Evolutionary conservation across 2,797 vertebrate genomes (phyloP).

Genomic region (Sparus aurata): DNA sequence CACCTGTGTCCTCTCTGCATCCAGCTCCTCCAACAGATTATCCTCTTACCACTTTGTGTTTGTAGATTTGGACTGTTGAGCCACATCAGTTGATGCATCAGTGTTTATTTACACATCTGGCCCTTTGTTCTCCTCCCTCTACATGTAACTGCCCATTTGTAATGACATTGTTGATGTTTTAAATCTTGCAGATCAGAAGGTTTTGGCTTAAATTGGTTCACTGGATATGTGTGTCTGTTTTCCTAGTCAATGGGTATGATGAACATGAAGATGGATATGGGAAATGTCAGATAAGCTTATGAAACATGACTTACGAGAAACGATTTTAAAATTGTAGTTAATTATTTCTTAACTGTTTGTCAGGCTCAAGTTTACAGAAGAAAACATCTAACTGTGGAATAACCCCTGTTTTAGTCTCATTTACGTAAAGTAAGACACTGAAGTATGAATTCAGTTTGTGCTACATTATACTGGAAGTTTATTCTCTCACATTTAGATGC

Average conservation of each 20-base stretch:
- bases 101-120: slow-evolving; percentile 68
- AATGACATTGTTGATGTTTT: slow-evolving; percentile 52
- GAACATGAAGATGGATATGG: slow-evolving; percentile 1
- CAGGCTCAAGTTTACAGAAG: background rate
- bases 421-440: too few species aligned
- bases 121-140: slow-evolving; percentile 55
- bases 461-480: too few species aligned
- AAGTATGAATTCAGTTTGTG: too few species aligned
- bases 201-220: slow-evolving; percentile 38
- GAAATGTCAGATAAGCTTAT: slow-evolving; percentile 38
- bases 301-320: slow-evolving; percentile 18
- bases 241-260: slow-evolving; percentile 30
- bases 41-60: slow-evolving; percentile 58
- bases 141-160: slow-evolving; percentile 52
- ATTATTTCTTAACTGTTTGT: background rate
- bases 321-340: background rate
- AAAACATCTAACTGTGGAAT: too few species aligned
- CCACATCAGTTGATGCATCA: slow-evolving; percentile 58
- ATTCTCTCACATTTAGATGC: too few species aligned
- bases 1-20: slow-evolving; percentile 63
- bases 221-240: slow-evolving; percentile 50
- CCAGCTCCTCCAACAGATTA: slow-evolving; percentile 56
- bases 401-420: too few species aligned
- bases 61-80: slow-evolving; percentile 63
- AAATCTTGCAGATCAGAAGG: slow-evolving; percentile 47